Evolutionary conservation across 2,113 vertebrate genomes (phyloP), one percentile per base, ranked within the genome.

Genomic region (Peromyscus leucopus): DNA sequence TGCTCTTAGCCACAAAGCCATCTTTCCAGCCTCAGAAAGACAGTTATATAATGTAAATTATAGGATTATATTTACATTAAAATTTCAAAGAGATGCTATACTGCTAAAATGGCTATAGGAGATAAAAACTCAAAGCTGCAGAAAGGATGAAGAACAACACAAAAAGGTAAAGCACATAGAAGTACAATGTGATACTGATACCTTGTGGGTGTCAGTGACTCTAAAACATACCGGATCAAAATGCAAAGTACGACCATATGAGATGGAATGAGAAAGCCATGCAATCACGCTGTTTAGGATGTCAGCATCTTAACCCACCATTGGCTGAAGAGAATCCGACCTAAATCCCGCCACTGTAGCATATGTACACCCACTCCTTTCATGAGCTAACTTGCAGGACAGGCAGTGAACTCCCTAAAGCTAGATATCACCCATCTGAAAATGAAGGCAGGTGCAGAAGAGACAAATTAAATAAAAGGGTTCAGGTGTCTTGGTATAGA

Each of bases 301-400:
- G 46, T 90, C 55, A 80, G 82, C 96, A 16, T 72, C 0, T 96
- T 92, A 96, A 96, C 87, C 84, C 82, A 48, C 57, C 94, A 90
- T 93, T 8, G 83, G 0, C 91, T 87, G 82, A 98, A 87, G 26
- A 79, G 21, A 42, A 22, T 55, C 90, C 96, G 28, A 65, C 89
- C 97, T 90, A 83, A 96, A 95, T 92, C 94, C 88, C 7, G 93
- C 93, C 93, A 46, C n/a, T 82, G 78, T 11, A 95, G 95, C 93
- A 74, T 67, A 88, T 4, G 2, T 94, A 95, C 84, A 92, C 17
- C 15, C 79, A 57, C 48, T 75, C 39, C 87, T 95, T 93, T 97
- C 97, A 94, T 26, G 82, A 79, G 90, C 61, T 67, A 94, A 80
- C 91, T 88, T 93, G 71, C 69, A 95, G 19, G 26, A 95, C 88